phyloP scores from a whole-genome alignment of 2,888 invertebrate species.

The Dorcus hopei region DNA sequence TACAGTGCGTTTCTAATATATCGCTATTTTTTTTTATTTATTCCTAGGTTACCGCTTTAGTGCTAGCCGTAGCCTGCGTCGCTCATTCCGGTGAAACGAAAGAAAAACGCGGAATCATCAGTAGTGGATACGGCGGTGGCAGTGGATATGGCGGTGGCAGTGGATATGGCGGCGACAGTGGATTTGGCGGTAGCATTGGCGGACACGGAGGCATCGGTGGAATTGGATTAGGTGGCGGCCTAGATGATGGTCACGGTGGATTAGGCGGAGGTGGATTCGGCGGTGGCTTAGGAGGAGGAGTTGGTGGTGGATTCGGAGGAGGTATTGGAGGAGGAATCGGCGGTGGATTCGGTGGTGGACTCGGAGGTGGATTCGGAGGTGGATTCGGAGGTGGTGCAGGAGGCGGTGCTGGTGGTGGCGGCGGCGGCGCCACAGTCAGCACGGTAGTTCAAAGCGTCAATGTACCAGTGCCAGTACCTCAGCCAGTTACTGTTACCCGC shows the following conservation, averaged over 20 bases:
- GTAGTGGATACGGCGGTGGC: background rate
- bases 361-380: conserved; percentile 6
- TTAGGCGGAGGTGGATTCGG: background rate
- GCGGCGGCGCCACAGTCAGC: conserved; percentile 42
- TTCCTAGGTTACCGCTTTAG: too few relatives aligned
- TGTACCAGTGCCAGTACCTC: conserved; percentile 46
- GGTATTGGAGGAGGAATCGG: background rate
- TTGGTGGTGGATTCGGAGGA: conserved; percentile 15
- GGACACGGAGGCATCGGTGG: background rate
- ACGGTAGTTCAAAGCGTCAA: conserved; percentile 42
- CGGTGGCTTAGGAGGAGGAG: background rate
- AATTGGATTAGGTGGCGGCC: conserved; percentile 3
- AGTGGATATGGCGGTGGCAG: background rate
- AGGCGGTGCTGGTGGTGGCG: conserved; percentile 24
- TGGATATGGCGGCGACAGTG: background rate
- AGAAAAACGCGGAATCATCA: background rate
- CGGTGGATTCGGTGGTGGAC: conserved; percentile 7
- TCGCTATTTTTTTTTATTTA: too few relatives aligned
- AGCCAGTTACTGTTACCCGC: conserved; percentile 48
- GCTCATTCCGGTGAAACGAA: too few relatives aligned
- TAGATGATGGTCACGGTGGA: background rate
- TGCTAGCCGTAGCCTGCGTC: too few relatives aligned
- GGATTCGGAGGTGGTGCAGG: conserved; percentile 17
- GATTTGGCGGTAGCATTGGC: conserved; percentile 9
- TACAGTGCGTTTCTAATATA: too few relatives aligned